Evolutionary conservation across 92 coral and sea anemone species (phyloP).

Genomic region (Muricea muricata): DNA sequence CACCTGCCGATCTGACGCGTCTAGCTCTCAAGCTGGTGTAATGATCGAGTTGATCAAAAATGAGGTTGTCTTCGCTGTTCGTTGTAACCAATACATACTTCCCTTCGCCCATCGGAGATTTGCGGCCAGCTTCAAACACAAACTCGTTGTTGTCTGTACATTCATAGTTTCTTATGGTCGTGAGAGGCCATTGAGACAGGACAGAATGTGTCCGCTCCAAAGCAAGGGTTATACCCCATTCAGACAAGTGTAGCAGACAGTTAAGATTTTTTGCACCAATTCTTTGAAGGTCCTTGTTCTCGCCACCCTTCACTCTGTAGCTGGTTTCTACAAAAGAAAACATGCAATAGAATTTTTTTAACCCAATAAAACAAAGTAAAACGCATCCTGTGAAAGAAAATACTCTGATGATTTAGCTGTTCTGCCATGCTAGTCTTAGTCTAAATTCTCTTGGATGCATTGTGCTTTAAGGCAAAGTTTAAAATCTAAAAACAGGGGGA

Average conservation of each 20-base stretch:
- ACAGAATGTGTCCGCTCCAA: slow-evolving; percentile 93
- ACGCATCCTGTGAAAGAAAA: too few species aligned
- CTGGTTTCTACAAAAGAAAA: slow-evolving; percentile 71
- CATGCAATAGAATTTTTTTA: background rate
- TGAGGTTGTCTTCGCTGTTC: slow-evolving; percentile 83
- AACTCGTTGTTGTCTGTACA: slow-evolving; percentile 89
- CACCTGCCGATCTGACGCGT: slow-evolving; percentile 5
- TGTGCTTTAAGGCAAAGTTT: too few species aligned
- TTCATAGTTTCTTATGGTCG: slow-evolving; percentile 92
- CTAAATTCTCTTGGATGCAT: too few species aligned
- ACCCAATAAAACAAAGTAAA: too few species aligned
- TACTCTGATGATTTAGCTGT: too few species aligned
- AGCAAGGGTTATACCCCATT: slow-evolving; percentile 94
- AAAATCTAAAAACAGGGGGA: too few species aligned
- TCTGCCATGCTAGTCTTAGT: too few species aligned
- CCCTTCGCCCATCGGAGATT: slow-evolving; percentile 98
- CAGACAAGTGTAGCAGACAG: slow-evolving; percentile 86
- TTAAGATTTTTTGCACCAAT: slow-evolving; percentile 91
- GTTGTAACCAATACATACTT: slow-evolving; percentile 80
- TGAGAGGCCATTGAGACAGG: slow-evolving; percentile 97
- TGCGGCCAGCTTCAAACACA: slow-evolving; percentile 91
- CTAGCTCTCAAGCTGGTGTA: slow-evolving; percentile 38
- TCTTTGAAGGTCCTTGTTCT: slow-evolving; percentile 83
- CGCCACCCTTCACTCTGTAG: slow-evolving; percentile 82
- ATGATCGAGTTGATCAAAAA: slow-evolving; percentile 88